Evolutionary conservation across 2,797 vertebrate species (phyloP).

Genomic region (Anniella stebbinsi): DNA sequence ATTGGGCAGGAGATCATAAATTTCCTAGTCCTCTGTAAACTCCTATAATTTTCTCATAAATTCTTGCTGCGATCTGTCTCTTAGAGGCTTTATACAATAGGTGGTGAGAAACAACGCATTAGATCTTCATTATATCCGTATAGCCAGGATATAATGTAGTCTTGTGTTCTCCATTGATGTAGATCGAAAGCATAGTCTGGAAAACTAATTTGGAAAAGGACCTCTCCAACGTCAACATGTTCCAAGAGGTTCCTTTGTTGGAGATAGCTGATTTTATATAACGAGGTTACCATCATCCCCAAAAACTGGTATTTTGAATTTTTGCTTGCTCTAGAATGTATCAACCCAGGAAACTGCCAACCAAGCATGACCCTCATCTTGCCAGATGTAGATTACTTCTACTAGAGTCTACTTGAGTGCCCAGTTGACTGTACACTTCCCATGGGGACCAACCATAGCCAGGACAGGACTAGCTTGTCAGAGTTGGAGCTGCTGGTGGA

Average conservation of each 20-base stretch:
- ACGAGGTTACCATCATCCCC: background rate
- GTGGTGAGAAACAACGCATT: background rate
- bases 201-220: too few species aligned
- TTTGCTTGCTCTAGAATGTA: background rate
- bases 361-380: too few species aligned
- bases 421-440: too few species aligned
- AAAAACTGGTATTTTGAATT: background rate
- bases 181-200: too few species aligned
- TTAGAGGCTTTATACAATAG: background rate
- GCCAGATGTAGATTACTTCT: too few species aligned
- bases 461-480: background rate
- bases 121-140: background rate
- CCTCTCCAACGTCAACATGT: too few species aligned
- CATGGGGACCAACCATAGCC: too few species aligned
- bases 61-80: background rate
- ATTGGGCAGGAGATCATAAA: background rate
- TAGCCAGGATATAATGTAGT: background rate
- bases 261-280: background rate
- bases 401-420: too few species aligned
- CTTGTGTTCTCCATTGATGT: background rate
- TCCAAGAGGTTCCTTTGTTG: too few species aligned
- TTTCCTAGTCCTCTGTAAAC: background rate
- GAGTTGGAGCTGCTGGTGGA: background rate
- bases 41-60: background rate
- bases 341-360: too few species aligned